phyloP scores from a whole-genome alignment of 1,140 invertebrate genomes.

The Helicoverpa zea region DNA sequence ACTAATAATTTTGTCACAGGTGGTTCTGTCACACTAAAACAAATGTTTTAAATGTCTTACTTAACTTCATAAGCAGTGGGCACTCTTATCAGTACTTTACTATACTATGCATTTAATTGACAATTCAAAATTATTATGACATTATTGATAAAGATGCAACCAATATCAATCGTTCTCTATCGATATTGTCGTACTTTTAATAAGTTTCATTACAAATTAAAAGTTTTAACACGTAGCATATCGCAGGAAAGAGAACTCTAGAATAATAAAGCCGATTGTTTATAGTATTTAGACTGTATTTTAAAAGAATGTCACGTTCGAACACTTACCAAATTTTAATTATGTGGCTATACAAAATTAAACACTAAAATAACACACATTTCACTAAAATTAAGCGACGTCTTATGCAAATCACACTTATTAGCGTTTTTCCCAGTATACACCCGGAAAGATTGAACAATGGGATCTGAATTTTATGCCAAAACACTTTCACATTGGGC shows the following conservation, averaged over 20 bases:
- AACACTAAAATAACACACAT: conserved; percentile 58
- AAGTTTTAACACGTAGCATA: conserved; percentile 6
- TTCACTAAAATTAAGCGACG: conserved; percentile 53
- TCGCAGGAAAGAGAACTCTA: neutral
- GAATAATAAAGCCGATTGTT: conserved; percentile 10
- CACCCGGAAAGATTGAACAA: conserved; percentile 83
- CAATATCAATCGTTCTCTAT: neutral
- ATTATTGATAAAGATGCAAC: neutral
- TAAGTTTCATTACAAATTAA: neutral
- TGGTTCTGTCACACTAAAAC: too few species aligned
- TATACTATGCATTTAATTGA: too few species aligned
- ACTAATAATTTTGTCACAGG: too few species aligned
- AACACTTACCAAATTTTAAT: conserved; percentile 48
- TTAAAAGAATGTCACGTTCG: conserved; percentile 34
- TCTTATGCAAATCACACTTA: conserved; percentile 70
- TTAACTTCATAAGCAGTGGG: too few species aligned
- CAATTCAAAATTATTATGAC: neutral
- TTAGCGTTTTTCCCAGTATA: conserved; percentile 74
- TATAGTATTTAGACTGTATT: conserved; percentile 15
- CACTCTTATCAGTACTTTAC: too few species aligned
- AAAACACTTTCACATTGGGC: conserved; percentile 85
- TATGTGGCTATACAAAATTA: conserved; percentile 29
- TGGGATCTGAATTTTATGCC: conserved; percentile 85
- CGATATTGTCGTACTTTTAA: neutral
- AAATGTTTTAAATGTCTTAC: too few species aligned